Conservation (phyloP, 1,140 invertebrate species). For the Meteorus sp. region DNA sequence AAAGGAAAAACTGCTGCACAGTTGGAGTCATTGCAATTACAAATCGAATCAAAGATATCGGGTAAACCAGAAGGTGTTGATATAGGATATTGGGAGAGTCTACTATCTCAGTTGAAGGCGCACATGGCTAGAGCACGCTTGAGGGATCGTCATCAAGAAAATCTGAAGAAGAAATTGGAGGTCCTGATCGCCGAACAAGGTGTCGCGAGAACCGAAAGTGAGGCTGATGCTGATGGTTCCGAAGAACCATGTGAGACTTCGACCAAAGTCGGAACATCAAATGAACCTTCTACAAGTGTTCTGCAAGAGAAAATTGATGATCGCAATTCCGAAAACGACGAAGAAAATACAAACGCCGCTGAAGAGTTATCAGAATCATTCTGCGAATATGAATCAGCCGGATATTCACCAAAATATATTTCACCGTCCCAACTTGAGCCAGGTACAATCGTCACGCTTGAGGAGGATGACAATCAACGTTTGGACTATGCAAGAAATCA, state of each 20-base stretch:
- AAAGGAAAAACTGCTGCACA: conserved; percentile 91
- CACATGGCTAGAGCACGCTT: conserved; percentile 93
- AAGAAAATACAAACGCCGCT: conserved; percentile 48
- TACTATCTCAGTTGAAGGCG: conserved; percentile 91
- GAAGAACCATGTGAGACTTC: conserved; percentile 28
- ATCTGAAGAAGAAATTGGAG: conserved; percentile 86
- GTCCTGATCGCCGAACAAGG: conserved; percentile 88
- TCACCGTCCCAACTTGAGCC: conserved; percentile 73
- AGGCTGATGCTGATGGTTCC: conserved; percentile 37
- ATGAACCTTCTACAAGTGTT: conserved; percentile 34
- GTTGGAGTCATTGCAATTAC: conserved; percentile 77
- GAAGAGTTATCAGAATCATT: conserved; percentile 65
- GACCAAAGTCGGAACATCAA: conserved; percentile 25
- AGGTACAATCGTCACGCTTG: conserved; percentile 77
- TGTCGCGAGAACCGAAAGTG: conserved; percentile 58
- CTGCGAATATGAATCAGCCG: conserved; percentile 74
- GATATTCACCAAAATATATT: conserved; percentile 83
- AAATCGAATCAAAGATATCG: conserved; percentile 88
- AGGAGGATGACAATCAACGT: conserved; percentile 77
- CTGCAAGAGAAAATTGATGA: conserved; percentile 40
- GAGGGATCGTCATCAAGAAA: conserved; percentile 89
- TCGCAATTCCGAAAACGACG: conserved; percentile 48
- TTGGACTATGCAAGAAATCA: conserved; percentile 73
- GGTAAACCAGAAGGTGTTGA: conserved; percentile 88
- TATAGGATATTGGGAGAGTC: conserved; percentile 95